Evolutionary conservation across 1,140 invertebrate species (phyloP), one percentile per base, ranked within the genome.

Genomic region (Drosophila rhopaloa): DNA sequence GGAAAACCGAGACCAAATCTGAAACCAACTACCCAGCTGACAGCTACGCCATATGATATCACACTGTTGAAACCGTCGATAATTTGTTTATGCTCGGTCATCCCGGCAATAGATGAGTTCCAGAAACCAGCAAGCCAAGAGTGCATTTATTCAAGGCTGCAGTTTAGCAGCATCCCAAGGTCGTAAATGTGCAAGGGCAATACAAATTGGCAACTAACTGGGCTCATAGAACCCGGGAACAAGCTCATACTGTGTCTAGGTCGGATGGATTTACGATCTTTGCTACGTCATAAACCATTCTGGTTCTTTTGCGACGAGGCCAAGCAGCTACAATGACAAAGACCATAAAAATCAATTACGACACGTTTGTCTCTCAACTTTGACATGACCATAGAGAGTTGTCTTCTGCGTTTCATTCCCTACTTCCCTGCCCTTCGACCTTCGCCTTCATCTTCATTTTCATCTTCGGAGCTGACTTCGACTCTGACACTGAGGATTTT

Each of bases 281-380:
- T 71, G 67, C 43, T 56, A 71, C 65, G 67, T 66, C 63, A 61
- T 75, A 75, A 67, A 77, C 41, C 67, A 71, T 71, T 58, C 50
- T 5, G 67, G n/a, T 41, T 54, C 55, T 71, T 67, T 27, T 47
- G 53, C 67, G 43, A 47, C 62, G 58, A 80, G 65, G 81, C 79
- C 57, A 56, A 65, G 65, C 82, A 76, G 71, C 71, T 61, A 77
- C 84, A 81, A 84, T 89, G 76, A 84, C 84, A 88, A 71, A 75
- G 85, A 88, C 80, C 84, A 88, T 88, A 88, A 88, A 88, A 88
- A 88, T 88, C 84, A 88, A 88, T 88, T 88, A 88, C 84, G 84
- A 88, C 84, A 88, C 80, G 83, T 89, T 86, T 83, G 76, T 88
- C 80, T 77, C 68, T 85, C 62, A 89, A 89, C 83, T 83, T 70